Base-by-base conservation (phyloP, 2,113 vertebrate species). In the Benitochromis conjunctus region DNA sequence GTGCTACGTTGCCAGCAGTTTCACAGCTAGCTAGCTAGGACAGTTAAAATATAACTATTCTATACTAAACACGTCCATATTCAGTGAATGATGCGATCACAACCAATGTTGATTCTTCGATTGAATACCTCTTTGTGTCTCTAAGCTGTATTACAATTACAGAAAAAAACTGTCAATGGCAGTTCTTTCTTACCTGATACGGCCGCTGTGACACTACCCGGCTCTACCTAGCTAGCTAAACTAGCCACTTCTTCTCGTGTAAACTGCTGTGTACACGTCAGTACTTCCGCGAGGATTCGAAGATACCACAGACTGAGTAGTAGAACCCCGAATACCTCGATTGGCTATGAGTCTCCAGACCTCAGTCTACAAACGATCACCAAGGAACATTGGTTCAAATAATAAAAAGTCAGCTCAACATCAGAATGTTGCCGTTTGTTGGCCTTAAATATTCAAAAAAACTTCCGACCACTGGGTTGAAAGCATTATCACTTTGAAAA, bases 191-290 rank as follows among this genome's bases (percentile, higher is more conserved):
- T 93, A 96, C 96, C 96, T 95, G 95, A 93, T 92, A 80, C 93
- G 84, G 94, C 95, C 94, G 94, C 93, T 96, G 95, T 95, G 95
- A 96, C 94, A 94, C 95, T 95, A 92, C 91, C 95, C 93, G 92
- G 95, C 95, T 90, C 92, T 94, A 90, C 87, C 92, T 93, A 93
- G 92, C 94, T 94, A 92, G 92, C 88, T 92, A 89, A 83, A 86
- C 92, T 92, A 92, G 92, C 93, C 88, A 80, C 92, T 77, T 89
- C 92, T 77, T 89, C 80, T 92, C 87, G 79, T 84, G 90, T 85
- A 87, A 89, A 82, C 86, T 85, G 89, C 56, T 92, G 95, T 90
- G 95, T 94, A 96, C 96, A 96, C 96, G 96, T 96, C 96, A 96
- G 88, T 95, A 92, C 92, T 96, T 96, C 94, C 95, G 95, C 62